Conservation (phyloP, 1,140 invertebrate species). For the Myzus persicae region DNA sequence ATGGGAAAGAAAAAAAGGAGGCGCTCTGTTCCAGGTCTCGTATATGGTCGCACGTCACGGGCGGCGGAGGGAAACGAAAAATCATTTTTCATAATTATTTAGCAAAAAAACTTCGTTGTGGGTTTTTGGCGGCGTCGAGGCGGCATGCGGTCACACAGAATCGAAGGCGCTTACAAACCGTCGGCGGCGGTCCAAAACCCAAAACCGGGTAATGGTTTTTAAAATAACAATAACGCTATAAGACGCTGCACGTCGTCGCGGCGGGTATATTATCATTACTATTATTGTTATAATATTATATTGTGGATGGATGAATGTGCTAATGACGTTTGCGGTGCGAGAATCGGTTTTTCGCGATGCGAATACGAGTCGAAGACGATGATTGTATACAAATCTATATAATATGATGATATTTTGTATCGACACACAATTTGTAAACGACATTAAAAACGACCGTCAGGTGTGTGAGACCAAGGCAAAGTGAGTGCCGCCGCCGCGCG, state of each 20-base stretch:
- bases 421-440: not conserved
- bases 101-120: conserved; percentile 11
- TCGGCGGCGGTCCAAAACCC: not conserved
- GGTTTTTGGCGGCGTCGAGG: conserved; percentile 30
- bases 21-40: not conserved
- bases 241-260: not conserved
- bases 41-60: not conserved
- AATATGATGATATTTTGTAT: not conserved
- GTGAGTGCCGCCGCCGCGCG: not conserved
- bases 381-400: conserved; percentile 10
- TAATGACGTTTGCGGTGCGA: conserved; percentile 25
- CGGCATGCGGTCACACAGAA: conserved; percentile 15
- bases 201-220: conserved; percentile 28
- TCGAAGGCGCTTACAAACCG: conserved; percentile 26
- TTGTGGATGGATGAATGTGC: not conserved
- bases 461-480: not conserved
- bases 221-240: conserved; percentile 5
- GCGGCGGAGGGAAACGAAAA: conserved; percentile 15
- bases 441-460: not conserved
- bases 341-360: not conserved
- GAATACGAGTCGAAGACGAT: not conserved
- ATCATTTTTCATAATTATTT: conserved; percentile 53
- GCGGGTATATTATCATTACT: not conserved
- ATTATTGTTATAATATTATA: not conserved
- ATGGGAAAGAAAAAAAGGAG: conserved; percentile 9